phyloP scores from a whole-genome alignment of 2,113 vertebrate genomes.

The Callaeas wilsoni region DNA sequence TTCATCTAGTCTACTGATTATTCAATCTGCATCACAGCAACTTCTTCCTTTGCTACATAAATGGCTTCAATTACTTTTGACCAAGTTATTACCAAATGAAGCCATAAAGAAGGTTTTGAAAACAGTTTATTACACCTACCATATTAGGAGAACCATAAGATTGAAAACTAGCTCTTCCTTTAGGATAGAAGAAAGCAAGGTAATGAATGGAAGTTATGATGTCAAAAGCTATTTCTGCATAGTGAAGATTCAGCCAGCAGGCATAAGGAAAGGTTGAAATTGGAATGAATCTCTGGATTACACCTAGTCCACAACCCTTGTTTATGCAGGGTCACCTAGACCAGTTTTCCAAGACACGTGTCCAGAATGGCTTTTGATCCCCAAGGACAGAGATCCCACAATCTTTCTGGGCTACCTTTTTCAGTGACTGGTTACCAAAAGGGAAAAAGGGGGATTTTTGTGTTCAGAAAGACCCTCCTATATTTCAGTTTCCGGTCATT shows the following conservation, averaged over 20 bases:
- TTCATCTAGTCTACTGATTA: not conserved
- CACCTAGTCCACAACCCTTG: rapidly evolving
- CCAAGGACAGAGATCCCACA: not conserved
- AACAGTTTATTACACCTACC: not conserved
- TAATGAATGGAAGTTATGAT: not conserved
- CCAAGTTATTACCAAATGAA: not conserved
- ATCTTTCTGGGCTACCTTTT: not conserved
- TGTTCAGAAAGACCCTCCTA: not conserved
- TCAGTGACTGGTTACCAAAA: not conserved
- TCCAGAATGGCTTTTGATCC: not conserved
- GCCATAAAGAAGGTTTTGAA: not conserved
- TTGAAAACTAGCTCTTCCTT: not conserved
- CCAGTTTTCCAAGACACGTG: not conserved
- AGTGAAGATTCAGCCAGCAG: not conserved
- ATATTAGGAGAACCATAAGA: not conserved
- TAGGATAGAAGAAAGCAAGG: not conserved
- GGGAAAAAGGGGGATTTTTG: rapidly evolving
- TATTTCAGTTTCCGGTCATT: not conserved
- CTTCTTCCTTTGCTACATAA: not conserved
- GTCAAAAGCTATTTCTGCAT: not conserved
- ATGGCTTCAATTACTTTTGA: not conserved
- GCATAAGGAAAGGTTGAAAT: not conserved
- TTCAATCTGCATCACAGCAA: not conserved
- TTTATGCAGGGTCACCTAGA: not conserved
- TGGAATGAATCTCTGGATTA: not conserved